These are phyloP conservation scores for Drosophila subsilvestris DNA, from an alignment of 2,888 invertebrate genomes.

Conservation along the genomic window DNA sequence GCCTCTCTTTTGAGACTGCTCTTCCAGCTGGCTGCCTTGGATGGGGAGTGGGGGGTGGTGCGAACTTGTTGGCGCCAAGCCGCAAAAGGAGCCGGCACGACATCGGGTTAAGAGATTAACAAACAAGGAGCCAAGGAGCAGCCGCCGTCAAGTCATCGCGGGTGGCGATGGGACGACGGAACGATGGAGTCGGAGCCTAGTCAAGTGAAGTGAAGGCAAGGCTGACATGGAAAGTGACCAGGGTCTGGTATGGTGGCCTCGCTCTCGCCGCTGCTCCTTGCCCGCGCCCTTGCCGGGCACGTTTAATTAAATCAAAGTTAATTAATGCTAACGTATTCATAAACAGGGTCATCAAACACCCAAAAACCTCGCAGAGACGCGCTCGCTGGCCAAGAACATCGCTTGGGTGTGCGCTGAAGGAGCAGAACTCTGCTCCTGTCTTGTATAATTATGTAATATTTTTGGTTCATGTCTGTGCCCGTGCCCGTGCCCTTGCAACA, in stretches of 20 bases:
- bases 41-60: constrained; percentile 43
- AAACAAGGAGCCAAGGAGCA: constrained; percentile 33
- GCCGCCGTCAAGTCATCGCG: constrained; percentile 31
- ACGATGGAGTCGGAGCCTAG: constrained; percentile 7
- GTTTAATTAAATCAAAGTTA: constrained; percentile 83
- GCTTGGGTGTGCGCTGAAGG: constrained; percentile 7
- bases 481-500: background rate
- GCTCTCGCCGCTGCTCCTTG: constrained; percentile 15
- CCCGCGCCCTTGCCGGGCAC: constrained; percentile 40
- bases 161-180: no score
- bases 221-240: constrained; percentile 56
- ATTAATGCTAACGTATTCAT: constrained; percentile 82
- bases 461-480: constrained; percentile 42
- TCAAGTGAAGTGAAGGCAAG: constrained; percentile 33
- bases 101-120: constrained; percentile 72
- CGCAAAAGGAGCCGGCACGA: constrained; percentile 68
- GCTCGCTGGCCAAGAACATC: constrained; percentile 24
- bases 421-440: constrained; percentile 46
- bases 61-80: constrained; percentile 65
- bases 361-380: constrained; percentile 40
- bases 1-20: constrained; percentile 42
- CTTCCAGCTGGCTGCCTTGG: constrained; percentile 65
- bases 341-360: constrained; percentile 79
- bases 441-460: constrained; percentile 77
- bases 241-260: constrained; percentile 21